phyloP scores from a whole-genome alignment of 2,888 invertebrate genomes.

The Epirrhoe alternata region DNA sequence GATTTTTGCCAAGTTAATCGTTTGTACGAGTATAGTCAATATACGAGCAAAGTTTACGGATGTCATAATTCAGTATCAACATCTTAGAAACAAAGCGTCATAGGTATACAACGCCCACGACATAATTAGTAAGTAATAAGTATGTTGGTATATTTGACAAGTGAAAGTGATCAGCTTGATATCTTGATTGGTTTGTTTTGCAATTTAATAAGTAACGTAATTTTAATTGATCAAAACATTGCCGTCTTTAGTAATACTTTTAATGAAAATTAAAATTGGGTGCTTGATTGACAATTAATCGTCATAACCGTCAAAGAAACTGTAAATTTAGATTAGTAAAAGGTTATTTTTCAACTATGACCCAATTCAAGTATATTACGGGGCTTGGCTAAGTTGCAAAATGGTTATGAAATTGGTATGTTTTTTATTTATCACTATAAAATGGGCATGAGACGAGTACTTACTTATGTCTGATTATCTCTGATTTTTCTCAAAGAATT shows the following conservation, averaged over 20 bases:
- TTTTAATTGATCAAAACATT: conserved; percentile 1
- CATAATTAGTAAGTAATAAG: conserved; percentile 40
- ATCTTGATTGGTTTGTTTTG: conserved; percentile 28
- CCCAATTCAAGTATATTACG: no score
- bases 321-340: no score
- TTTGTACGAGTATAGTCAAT: background rate
- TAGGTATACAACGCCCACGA: conserved; percentile 31
- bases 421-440: no score
- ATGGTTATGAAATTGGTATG: no score
- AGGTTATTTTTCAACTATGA: no score
- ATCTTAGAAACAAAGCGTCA: conserved; percentile 1
- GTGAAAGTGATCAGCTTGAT: conserved; percentile 40
- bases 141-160: conserved; percentile 43
- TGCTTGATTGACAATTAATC: background rate
- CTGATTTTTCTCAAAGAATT: no score
- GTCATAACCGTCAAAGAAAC: no score
- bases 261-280: background rate
- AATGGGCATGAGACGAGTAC: no score
- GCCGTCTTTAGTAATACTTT: background rate
- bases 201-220: conserved; percentile 9
- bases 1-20: no score
- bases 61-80: background rate
- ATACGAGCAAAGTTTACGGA: background rate
- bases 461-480: no score
- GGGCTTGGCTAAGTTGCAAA: no score